Evolutionary conservation across 64 coral and sea anemone species (phyloP).

Genomic region (Stylophora pistillata): DNA sequence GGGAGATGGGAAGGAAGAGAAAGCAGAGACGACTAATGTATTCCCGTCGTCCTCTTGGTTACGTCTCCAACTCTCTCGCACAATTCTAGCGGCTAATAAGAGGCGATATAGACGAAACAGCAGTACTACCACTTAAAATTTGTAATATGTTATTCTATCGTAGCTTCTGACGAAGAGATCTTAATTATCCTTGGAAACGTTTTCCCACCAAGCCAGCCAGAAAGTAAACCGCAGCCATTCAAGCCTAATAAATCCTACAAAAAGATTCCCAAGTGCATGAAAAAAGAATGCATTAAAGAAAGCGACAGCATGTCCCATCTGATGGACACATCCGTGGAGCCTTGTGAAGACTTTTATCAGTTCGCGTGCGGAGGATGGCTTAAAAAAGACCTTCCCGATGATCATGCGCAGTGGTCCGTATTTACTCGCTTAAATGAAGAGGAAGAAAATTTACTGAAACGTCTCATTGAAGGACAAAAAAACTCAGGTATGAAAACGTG

Average conservation of each 20-base stretch:
- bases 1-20: no score
- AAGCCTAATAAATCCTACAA: not conserved
- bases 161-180: not conserved
- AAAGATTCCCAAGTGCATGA: constrained; percentile 5
- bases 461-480: constrained; percentile 10
- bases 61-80: no score
- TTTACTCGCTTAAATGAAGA: constrained; percentile 1
- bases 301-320: constrained; percentile 7
- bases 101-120: no score
- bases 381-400: not conserved
- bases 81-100: no score
- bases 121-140: not conserved
- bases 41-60: no score
- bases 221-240: not conserved
- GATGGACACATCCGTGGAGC: constrained; percentile 15
- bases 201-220: not conserved
- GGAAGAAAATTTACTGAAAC: not conserved
- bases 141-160: not conserved
- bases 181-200: not conserved
- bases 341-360: constrained; percentile 16
- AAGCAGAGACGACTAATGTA: no score
- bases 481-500: not conserved
- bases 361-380: constrained; percentile 43
- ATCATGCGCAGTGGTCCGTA: constrained; percentile 30
- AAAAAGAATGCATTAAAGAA: not conserved